phyloP scores from a whole-genome alignment of 2,113 vertebrate genomes.

The Centropus bengalensis region DNA sequence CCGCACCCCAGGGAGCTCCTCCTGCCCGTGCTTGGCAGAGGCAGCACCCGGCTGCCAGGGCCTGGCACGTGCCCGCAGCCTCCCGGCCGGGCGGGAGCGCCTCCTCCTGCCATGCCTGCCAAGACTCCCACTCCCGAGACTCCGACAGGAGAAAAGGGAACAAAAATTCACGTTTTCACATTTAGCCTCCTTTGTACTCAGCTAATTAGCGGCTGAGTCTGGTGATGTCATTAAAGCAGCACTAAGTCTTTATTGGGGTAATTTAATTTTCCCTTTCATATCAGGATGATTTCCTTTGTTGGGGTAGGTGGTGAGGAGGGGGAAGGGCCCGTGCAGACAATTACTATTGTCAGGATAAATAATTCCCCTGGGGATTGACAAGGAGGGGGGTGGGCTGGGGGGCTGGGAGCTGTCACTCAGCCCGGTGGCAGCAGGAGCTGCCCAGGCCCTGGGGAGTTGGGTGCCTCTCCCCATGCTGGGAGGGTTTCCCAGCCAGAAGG shows the following conservation, averaged over 20 bases:
- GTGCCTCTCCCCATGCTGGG: fast-evolving
- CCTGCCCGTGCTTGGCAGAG: fast-evolving
- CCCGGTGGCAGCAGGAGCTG: background rate
- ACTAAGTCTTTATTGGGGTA: slow-evolving; percentile 73
- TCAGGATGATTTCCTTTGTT: slow-evolving; percentile 75
- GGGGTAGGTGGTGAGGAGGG: slow-evolving; percentile 57
- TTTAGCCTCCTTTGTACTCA: slow-evolving; percentile 73
- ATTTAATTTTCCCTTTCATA: slow-evolving; percentile 79
- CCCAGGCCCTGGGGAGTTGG: background rate
- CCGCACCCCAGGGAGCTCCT: background rate
- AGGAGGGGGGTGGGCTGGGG: slow-evolving; percentile 5
- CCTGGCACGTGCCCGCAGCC: background rate
- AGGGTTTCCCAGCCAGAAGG: background rate
- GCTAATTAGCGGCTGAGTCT: slow-evolving; percentile 73
- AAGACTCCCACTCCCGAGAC: slow-evolving; percentile 26
- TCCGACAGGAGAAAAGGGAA: slow-evolving; percentile 45
- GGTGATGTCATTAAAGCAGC: slow-evolving; percentile 76
- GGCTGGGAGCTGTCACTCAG: slow-evolving; percentile 48
- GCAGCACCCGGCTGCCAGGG: background rate
- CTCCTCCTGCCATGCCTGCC: background rate
- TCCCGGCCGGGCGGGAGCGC: background rate
- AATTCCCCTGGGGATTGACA: slow-evolving; percentile 50
- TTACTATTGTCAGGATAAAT: slow-evolving; percentile 71
- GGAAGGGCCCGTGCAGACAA: slow-evolving; percentile 45
- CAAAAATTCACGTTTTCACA: slow-evolving; percentile 71